Base-by-base conservation (phyloP, 2,888 invertebrate genomes). In the Aspidapion aeneum region DNA sequence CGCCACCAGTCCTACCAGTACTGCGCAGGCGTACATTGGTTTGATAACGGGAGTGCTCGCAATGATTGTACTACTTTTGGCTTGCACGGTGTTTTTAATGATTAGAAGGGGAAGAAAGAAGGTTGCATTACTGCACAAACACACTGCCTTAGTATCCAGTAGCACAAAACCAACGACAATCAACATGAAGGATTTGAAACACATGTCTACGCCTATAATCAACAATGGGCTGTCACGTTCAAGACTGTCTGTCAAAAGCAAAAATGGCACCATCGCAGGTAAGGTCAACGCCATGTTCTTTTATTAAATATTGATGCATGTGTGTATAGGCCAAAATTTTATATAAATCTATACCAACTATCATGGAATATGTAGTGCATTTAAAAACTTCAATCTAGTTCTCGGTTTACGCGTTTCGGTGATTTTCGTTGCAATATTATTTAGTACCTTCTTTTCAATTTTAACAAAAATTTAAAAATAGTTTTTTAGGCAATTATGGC, bases 11-110 rank as follows among this genome's bases (percentile, higher is more conserved):
- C 86, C 79, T 68, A 87, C 82, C 71, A 86, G 82, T 69, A 67
- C 71, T 18, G 83, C 85, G 9, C 80, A 84, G 67, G 79, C 79
- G 1, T 86, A 87, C 63, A 86, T 87, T 9, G 85, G 89, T 0
- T 79, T 91, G 1, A 84, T 90, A 18, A 88, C 89, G 49, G 88
- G 88, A 0, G 85, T 86, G 0, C 75, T 90, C 66, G 88, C 87
- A 1, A 86, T 89, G 74, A 81, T 88, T 56, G 86, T 87, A 1
- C 79, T 90, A 5, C 80, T 90, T 19, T 79, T 88, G 63, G 86
- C 87, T 21, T 87, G 88, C 73, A 85, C 86, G 12, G 84, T 87
- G 16, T 84, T 87, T 70, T 80, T 89, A 67, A 85, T 90, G 84
- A 84, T 88, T 61, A 81, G 87, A 35, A 78, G 87, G 20, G 87